These are phyloP conservation scores for Noturus placidus DNA, from an alignment of 2,113 vertebrate genomes.

Conservation along the genomic window DNA sequence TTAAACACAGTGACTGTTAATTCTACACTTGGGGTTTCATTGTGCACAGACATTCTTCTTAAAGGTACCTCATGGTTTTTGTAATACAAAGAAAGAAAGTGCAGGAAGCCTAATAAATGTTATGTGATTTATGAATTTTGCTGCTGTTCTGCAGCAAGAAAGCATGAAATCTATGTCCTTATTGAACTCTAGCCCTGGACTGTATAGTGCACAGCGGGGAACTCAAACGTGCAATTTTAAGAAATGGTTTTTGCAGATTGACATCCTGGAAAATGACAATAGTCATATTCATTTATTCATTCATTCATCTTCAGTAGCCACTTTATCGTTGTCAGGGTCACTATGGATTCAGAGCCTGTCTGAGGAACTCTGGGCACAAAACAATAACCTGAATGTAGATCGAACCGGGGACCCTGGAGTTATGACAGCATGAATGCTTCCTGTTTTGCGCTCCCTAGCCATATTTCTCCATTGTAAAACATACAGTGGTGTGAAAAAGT, in stretches of 20 bases:
- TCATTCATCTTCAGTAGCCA: neutral
- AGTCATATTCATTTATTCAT: neutral
- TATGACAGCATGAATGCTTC: neutral
- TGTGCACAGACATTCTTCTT: neutral
- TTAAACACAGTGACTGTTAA: conserved; percentile 2
- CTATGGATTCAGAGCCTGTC: neutral
- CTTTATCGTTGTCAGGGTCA: neutral
- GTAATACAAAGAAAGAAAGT: neutral
- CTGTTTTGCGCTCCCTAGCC: neutral
- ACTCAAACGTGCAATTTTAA: neutral
- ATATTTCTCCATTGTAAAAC: neutral
- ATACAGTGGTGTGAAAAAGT: no score
- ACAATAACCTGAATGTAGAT: neutral
- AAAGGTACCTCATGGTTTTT: neutral
- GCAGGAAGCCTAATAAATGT: conserved; percentile 5
- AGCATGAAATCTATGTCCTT: conserved; percentile 4
- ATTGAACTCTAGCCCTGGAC: neutral
- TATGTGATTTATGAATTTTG: conserved; percentile 2
- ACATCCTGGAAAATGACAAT: neutral
- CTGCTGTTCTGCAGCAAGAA: conserved; percentile 6
- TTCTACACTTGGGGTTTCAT: neutral
- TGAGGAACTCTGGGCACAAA: neutral
- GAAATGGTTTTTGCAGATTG: neutral
- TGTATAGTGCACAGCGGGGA: neutral
- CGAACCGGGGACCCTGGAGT: neutral